Evolutionary conservation across 1,140 invertebrate species (phyloP), one percentile per base, ranked within the genome.

Genomic region (Uloborus diversus): DNA sequence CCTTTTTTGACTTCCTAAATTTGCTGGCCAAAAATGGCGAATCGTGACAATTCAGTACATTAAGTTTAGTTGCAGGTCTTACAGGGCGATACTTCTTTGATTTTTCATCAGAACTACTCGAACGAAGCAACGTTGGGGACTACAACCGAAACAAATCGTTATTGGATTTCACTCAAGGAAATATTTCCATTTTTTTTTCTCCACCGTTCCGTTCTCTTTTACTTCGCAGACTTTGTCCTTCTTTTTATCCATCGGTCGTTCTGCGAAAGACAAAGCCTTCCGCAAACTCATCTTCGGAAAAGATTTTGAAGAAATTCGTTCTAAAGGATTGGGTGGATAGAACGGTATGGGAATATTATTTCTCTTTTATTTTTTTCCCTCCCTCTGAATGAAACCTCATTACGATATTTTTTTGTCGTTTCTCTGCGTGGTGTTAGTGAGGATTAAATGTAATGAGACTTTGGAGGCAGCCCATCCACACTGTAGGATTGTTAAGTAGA

Each of bases 91-190:
- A n/a, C 25, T 23, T 4, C 51, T 57, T 33, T 57, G 49, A 70
- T 57, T 57, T 33, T 70, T 37, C 68, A 70, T 57, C 51, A 57
- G 13, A 11, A 17, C 30, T 56, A 25, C 49, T 17, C 68, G 28
- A 17, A 37, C 51, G n/a, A 3, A 57, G 7, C 68, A 28, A 32
- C 27, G 14, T 4, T n/a, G n/a, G n/a, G n/a, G n/a, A n/a, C n/a
- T n/a, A n/a, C n/a, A n/a, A n/a, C n/a, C n/a, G n/a, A n/a, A n/a
- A n/a, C n/a, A 27, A 53, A 57, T 57, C 49, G 49, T 57, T 70
- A 70, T 70, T 70, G 53, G 68, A 70, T 57, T 70, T 70, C 68
- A 70, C 68, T 70, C 68, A 70, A 70, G 47, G n/a, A 51, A 49
- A 53, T 51, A 37, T 37, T 51, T 57, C 20, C 9, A 17, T 23